Evolutionary conservation across 2,113 vertebrate species (phyloP).

Genomic region (Sinocyclocheilus anshuiensis): DNA sequence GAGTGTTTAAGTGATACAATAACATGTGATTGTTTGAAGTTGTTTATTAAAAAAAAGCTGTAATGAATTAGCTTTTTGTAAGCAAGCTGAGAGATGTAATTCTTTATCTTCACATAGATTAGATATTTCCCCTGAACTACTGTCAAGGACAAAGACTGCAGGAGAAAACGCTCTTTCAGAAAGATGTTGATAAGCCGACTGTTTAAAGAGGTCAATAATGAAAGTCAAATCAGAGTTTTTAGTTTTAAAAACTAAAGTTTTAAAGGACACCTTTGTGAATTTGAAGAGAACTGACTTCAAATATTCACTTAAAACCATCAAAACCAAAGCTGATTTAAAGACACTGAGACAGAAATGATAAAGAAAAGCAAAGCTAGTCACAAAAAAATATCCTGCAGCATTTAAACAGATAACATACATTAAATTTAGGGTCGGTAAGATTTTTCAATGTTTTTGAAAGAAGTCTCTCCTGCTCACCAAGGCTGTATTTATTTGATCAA

Average conservation of each 20-base stretch:
- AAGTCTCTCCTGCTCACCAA: no score
- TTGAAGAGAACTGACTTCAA: not conserved
- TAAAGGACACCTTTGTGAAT: not conserved
- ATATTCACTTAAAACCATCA: not conserved
- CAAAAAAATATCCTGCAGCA: not conserved
- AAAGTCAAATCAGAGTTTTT: not conserved
- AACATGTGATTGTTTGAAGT: no score
- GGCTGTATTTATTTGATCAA: no score
- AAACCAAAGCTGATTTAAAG: not conserved
- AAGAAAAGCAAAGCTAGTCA: not conserved
- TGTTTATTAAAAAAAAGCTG: not conserved
- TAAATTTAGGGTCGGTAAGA: not conserved
- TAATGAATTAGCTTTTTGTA: not conserved
- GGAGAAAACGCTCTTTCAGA: slow-evolving; percentile 33
- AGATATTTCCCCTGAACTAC: slow-evolving; percentile 71
- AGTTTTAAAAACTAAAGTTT: not conserved
- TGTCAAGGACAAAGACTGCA: slow-evolving; percentile 68
- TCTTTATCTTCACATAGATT: slow-evolving; percentile 75
- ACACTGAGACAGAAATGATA: not conserved
- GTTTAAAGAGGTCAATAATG: slow-evolving; percentile 42
- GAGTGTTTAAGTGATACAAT: no score
- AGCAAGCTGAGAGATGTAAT: slow-evolving; percentile 58
- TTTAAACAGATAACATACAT: not conserved
- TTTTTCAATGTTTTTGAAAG: not conserved
- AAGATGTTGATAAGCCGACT: slow-evolving; percentile 34